Evolutionary conservation across 2,888 invertebrate species (phyloP).

Genomic region (Limnephilus rhombicus): DNA sequence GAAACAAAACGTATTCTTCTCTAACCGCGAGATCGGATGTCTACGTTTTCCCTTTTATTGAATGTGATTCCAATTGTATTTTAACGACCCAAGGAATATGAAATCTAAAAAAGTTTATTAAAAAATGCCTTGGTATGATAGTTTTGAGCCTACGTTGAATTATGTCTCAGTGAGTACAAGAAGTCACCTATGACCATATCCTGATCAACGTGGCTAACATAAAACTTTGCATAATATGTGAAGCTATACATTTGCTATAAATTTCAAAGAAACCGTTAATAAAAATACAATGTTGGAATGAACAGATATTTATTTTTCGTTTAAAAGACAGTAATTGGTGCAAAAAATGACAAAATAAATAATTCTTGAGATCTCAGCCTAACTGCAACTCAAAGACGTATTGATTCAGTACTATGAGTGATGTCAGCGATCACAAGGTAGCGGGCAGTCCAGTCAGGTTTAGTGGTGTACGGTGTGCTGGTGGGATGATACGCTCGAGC

Average conservation of each 20-base stretch:
- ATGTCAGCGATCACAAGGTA: conserved; percentile 27
- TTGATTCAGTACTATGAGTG: conserved; percentile 36
- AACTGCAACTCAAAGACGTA: conserved; percentile 44
- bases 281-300: conserved; percentile 11
- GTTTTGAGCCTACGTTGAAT: too few species aligned
- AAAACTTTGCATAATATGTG: not conserved
- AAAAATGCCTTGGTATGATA: too few species aligned
- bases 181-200: not conserved
- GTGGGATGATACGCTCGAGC: conserved; percentile 12
- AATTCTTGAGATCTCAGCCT: conserved; percentile 40
- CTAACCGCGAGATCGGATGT: not conserved
- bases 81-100: too few species aligned
- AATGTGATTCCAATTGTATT: too few species aligned
- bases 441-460: conserved; percentile 7
- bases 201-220: not conserved
- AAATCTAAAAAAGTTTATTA: too few species aligned
- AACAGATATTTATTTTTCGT: conserved; percentile 32
- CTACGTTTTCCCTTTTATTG: too few species aligned
- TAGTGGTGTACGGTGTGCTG: conserved; percentile 31
- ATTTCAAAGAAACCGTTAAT: not conserved
- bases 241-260: not conserved
- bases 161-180: not conserved
- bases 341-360: conserved; percentile 39
- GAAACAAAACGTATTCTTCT: not conserved
- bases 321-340: conserved; percentile 24